These are phyloP conservation scores for Dysidea cf. avara DNA, from an alignment of 37 sponge, comb jelly and placozoan genomes.

Conservation along the genomic window DNA sequence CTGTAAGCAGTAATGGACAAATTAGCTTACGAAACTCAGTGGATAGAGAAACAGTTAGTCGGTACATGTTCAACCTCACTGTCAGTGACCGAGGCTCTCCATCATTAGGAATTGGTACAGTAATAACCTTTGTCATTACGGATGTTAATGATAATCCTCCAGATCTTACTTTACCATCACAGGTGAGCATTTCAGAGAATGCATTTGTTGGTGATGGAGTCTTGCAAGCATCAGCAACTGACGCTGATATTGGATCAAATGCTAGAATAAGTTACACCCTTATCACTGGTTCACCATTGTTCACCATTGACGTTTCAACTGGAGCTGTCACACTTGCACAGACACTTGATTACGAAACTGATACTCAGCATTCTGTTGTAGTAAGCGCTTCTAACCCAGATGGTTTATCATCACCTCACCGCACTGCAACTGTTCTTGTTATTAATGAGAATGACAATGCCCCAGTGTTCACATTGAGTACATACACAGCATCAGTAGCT, in stretches of 20 bases:
- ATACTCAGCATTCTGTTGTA: constrained; percentile 12
- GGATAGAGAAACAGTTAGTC: not conserved
- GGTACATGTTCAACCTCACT: constrained; percentile 29
- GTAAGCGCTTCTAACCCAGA: constrained; percentile 42
- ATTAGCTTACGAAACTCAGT: not conserved
- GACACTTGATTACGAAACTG: constrained; percentile 54
- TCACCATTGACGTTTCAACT: constrained; percentile 11
- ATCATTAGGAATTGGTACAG: constrained; percentile 23
- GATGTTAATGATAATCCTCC: constrained; percentile 77
- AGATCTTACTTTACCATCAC: constrained; percentile 19
- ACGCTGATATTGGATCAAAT: constrained; percentile 66
- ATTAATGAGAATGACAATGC: constrained; percentile 62
- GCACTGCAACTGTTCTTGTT: constrained; percentile 19
- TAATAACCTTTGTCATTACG: constrained; percentile 9
- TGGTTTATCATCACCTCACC: not conserved
- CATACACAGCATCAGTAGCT: constrained; percentile 2
- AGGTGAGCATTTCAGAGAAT: constrained; percentile 31
- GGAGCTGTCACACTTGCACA: constrained; percentile 7
- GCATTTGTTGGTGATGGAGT: not conserved
- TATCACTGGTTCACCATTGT: not conserved
- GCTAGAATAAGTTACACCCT: constrained; percentile 48
- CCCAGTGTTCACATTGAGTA: constrained; percentile 26
- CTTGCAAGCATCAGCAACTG: constrained; percentile 33
- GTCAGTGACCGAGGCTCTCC: constrained; percentile 47
- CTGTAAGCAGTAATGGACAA: not conserved